These are phyloP conservation scores for Trichacis sp. DNA, from an alignment of 2,888 invertebrate genomes.

Conservation along the genomic window DNA sequence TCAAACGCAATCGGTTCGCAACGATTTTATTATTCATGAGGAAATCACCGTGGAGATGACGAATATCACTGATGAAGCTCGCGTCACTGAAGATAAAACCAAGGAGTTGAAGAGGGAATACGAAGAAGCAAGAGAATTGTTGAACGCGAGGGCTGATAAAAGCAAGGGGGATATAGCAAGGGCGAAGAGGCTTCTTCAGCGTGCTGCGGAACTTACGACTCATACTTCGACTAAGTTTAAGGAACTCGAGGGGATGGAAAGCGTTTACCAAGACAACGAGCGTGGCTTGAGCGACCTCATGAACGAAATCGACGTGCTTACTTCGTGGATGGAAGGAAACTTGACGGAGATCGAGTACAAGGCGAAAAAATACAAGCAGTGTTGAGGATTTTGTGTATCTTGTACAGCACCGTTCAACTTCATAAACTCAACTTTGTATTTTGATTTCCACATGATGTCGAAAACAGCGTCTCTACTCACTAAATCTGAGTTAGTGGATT, in stretches of 20 bases:
- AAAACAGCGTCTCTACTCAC: too few species aligned
- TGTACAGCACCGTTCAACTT: too few species aligned
- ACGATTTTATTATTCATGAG: conserved; percentile 84
- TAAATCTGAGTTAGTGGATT: too few species aligned
- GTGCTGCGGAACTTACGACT: conserved; percentile 86
- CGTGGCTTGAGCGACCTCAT: conserved; percentile 74
- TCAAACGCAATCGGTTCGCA: conserved; percentile 84
- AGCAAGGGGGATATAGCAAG: conserved; percentile 84
- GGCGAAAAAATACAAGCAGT: conserved; percentile 76
- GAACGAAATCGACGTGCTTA: conserved; percentile 74
- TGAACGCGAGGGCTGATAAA: conserved; percentile 79
- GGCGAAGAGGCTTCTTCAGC: conserved; percentile 81
- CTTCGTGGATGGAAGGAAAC: conserved; percentile 75
- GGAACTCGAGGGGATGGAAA: conserved; percentile 79
- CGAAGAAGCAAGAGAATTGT: conserved; percentile 77
- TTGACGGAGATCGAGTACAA: conserved; percentile 74
- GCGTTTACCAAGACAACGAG: conserved; percentile 77
- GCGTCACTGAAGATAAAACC: conserved; percentile 73
- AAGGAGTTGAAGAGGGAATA: conserved; percentile 77
- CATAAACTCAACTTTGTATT: too few species aligned
- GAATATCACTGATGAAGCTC: conserved; percentile 78
- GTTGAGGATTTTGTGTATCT: conserved; percentile 62
- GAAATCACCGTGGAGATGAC: conserved; percentile 83
- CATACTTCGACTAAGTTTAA: conserved; percentile 81
- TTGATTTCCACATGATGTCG: too few species aligned